These are phyloP conservation scores for Mesoligia furuncula DNA, from an alignment of 2,888 invertebrate species.

Conservation along the genomic window DNA sequence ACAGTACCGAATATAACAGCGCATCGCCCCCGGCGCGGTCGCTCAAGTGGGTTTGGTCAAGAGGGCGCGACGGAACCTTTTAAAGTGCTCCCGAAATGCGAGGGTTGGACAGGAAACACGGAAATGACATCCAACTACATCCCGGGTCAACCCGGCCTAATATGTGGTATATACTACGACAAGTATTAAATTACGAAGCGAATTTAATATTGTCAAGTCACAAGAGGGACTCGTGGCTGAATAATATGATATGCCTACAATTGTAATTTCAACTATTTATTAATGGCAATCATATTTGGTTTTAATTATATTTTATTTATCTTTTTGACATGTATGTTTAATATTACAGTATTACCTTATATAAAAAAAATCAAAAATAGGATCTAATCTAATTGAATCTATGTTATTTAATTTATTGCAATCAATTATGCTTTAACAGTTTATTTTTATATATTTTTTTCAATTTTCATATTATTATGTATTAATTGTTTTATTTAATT, in stretches of 20 bases:
- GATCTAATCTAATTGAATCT: too few relatives aligned
- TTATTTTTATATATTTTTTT: too few relatives aligned
- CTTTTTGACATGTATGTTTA: too few relatives aligned
- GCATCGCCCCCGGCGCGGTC: conserved; percentile 26
- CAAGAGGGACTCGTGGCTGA: background rate
- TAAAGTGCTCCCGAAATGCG: conserved; percentile 53
- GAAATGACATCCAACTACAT: conserved; percentile 47
- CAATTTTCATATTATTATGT: too few relatives aligned
- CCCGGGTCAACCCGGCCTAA: conserved; percentile 11
- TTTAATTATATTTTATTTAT: too few relatives aligned
- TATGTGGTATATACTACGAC: conserved; percentile 33
- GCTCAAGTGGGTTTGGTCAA: conserved; percentile 54
- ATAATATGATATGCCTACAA: background rate
- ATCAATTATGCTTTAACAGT: too few relatives aligned
- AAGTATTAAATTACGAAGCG: conserved; percentile 19
- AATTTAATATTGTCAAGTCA: conserved; percentile 3
- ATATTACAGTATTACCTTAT: too few relatives aligned
- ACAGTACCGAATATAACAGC: conserved; percentile 19
- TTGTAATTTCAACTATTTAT: too few relatives aligned
- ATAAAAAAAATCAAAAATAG: too few relatives aligned
- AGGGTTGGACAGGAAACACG: conserved; percentile 54
- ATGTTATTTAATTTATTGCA: too few relatives aligned
- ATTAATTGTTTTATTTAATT: too few relatives aligned
- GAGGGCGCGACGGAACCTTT: conserved; percentile 61
- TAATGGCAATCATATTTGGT: too few relatives aligned